Evolutionary conservation across 2,113 vertebrate species (phyloP).

Genomic region (Athene noctua): DNA sequence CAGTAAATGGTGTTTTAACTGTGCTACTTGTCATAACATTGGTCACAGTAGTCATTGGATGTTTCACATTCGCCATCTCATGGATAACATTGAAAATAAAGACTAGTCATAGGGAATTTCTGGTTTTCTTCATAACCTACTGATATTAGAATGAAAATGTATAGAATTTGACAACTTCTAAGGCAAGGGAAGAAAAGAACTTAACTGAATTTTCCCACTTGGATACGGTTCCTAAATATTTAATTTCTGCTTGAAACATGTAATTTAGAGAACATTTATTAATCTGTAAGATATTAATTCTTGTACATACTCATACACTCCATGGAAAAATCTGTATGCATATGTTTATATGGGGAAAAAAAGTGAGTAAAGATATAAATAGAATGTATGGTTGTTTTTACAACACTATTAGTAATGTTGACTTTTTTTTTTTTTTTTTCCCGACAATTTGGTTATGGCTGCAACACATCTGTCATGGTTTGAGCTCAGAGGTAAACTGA

Average conservation of each 20-base stretch:
- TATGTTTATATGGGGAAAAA: neutral
- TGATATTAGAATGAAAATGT: neutral
- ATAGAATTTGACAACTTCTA: neutral
- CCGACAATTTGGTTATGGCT: neutral
- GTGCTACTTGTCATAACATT: neutral
- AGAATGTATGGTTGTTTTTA: neutral
- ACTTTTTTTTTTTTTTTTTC: neutral
- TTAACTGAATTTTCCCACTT: neutral
- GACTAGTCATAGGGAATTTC: accelerated
- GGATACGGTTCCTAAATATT: neutral
- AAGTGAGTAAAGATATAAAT: neutral
- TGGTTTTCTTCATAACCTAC: neutral
- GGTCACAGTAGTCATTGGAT: neutral
- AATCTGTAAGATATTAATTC: neutral
- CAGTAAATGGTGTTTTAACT: neutral
- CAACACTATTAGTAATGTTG: neutral
- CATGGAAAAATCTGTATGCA: neutral
- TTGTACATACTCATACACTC: neutral
- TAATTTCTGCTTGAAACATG: neutral
- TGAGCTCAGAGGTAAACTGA: no score
- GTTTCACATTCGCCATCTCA: neutral
- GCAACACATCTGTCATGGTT: no score
- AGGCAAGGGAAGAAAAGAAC: neutral
- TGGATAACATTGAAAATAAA: neutral
- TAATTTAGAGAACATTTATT: neutral